These are phyloP conservation scores for Synaphobranchus kaupii DNA, from an alignment of 2,797 vertebrate genomes.

Conservation along the genomic window DNA sequence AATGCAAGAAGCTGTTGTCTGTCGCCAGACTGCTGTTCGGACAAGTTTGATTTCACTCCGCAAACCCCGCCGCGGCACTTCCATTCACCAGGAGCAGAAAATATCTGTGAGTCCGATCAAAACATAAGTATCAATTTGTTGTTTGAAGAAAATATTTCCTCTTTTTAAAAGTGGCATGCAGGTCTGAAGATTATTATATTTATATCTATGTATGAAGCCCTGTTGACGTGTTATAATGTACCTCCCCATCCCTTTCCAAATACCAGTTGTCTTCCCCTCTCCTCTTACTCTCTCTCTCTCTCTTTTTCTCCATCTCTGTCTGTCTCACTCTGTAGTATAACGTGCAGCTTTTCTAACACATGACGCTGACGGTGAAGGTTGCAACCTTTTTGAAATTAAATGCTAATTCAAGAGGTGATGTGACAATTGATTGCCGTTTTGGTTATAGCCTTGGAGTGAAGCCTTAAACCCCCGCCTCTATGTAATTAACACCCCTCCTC, in stretches of 20 bases:
- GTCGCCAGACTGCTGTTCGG: not conserved
- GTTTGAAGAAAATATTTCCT: not conserved
- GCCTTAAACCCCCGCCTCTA: conserved; percentile 36
- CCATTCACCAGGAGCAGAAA: not conserved
- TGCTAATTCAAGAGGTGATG: not conserved
- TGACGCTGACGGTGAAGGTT: not conserved
- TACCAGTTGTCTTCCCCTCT: not conserved
- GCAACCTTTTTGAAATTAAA: not conserved
- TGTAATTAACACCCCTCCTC: conserved; percentile 42
- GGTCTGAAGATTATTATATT: not conserved
- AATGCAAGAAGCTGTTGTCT: not conserved
- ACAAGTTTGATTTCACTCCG: conserved; percentile 22
- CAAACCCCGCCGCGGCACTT: not conserved
- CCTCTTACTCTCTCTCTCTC: not conserved
- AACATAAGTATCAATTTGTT: not conserved
- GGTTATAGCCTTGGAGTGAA: conserved; percentile 36
- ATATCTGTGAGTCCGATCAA: not conserved
- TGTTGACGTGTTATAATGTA: not conserved
- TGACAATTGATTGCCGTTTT: conserved; percentile 36
- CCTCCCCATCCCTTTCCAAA: not conserved
- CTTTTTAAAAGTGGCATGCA: not conserved
- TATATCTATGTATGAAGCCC: not conserved
- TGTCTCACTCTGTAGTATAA: not conserved
- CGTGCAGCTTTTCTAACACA: not conserved
- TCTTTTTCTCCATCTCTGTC: not conserved